phyloP scores from a whole-genome alignment of 1,140 invertebrate genomes.

The Neelides sp. region DNA sequence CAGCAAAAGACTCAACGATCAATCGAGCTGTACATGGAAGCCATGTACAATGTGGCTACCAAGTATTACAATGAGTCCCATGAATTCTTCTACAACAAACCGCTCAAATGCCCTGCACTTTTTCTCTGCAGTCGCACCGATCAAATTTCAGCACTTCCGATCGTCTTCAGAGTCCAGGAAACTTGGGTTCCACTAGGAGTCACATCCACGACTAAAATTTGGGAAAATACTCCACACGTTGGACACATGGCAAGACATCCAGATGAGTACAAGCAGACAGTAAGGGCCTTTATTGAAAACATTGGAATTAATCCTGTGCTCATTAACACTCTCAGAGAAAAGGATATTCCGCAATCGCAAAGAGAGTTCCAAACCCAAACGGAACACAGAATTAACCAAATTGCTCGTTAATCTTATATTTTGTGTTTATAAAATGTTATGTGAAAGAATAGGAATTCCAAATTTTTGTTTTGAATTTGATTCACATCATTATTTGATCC shows the following conservation, averaged over 20 bases:
- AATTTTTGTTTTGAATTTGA: no score
- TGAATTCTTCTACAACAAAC: constrained; percentile 18
- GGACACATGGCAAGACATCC: constrained; percentile 25
- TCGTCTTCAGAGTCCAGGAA: constrained; percentile 12
- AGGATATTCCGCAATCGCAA: no score
- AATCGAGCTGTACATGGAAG: constrained; percentile 6
- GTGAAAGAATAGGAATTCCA: no score
- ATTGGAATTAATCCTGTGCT: constrained; percentile 7
- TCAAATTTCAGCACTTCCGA: constrained; percentile 14
- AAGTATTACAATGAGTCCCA: constrained; percentile 8
- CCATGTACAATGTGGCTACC: constrained; percentile 5
- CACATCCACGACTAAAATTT: constrained; percentile 4
- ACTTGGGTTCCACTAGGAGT: constrained; percentile 13
- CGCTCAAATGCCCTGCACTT: constrained; percentile 10
- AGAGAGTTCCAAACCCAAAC: no score
- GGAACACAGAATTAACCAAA: no score
- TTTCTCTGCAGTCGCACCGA: constrained; percentile 18
- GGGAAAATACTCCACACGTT: constrained; percentile 22
- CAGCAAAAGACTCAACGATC: neutral
- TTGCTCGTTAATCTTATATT: no score
- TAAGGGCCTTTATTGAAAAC: constrained; percentile 12
- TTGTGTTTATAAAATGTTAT: no score
- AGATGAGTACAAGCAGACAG: constrained; percentile 19
- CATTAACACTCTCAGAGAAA: no score
- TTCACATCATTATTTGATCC: no score